A percentile compares a stretch with the other conserved stretches of the same genome.
Conservation (phyloP, 2,113 vertebrate species). For the Cephalopholis sonnerati region DNA sequence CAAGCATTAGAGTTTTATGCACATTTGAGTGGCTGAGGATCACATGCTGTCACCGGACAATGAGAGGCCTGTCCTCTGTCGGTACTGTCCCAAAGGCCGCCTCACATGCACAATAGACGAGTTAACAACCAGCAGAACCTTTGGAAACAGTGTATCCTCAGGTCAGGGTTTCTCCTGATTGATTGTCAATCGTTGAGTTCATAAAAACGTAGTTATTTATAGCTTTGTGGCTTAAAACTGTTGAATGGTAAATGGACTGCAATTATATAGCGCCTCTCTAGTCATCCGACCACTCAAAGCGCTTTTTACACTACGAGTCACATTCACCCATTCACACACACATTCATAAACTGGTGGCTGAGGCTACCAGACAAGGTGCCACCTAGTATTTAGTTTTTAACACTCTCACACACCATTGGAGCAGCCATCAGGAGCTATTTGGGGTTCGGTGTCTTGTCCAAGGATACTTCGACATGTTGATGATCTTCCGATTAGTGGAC, state of each 20-base stretch:
- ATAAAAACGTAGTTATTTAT: background rate
- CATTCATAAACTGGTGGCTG: no score
- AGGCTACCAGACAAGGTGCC: no score
- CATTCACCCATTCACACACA: no score
- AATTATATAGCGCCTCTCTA: no score
- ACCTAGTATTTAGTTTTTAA: no score
- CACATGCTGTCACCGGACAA: conserved; percentile 68
- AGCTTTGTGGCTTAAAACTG: background rate
- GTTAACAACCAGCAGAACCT: background rate
- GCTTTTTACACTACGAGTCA: no score
- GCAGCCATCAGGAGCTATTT: no score
- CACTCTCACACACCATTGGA: no score
- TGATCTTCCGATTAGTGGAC: no score
- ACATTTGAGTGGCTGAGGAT: conserved; percentile 45
- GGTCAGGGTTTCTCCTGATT: conserved; percentile 1
- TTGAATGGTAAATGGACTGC: background rate
- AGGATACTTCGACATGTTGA: no score
- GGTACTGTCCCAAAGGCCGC: conserved; percentile 22
- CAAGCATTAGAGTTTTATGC: conserved; percentile 17
- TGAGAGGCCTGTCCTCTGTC: conserved; percentile 46
- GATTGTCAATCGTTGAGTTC: background rate
- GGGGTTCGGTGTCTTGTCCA: no score
- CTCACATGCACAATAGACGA: conserved; percentile 10
- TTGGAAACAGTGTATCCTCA: background rate
- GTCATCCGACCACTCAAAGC: no score